phyloP scores from a whole-genome alignment of 2,888 invertebrate species.

The Orchesellides sinensis region DNA sequence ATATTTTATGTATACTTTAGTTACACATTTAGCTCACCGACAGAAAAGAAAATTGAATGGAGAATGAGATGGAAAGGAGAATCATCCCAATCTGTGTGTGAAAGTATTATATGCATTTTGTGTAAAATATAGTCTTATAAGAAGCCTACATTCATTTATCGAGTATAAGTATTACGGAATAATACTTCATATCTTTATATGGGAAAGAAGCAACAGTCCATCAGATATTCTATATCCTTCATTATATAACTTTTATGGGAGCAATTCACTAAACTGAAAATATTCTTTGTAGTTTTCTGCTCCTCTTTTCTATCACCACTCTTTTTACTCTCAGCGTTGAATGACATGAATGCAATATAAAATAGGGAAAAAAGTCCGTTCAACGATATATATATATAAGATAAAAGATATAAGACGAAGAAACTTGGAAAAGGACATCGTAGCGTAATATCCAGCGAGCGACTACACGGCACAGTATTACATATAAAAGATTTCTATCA shows the following conservation, averaged over 20 bases:
- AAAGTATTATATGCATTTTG: constrained; percentile 4
- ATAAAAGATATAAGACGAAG: background rate
- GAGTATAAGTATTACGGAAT: too few relatives aligned
- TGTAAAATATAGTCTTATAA: too few relatives aligned
- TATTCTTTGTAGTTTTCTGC: constrained; percentile 32
- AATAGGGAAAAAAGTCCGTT: constrained; percentile 54
- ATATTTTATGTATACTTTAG: too few relatives aligned
- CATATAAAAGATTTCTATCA: constrained; percentile 30
- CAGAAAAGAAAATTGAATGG: constrained; percentile 9
- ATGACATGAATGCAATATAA: constrained; percentile 42
- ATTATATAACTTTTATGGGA: constrained; percentile 36
- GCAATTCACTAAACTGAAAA: constrained; percentile 55
- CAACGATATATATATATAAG: background rate
- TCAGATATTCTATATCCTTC: constrained; percentile 35
- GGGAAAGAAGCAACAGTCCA: constrained; percentile 63
- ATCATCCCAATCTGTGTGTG: constrained; percentile 8
- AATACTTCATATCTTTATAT: too few relatives aligned
- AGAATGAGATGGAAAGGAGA: constrained; percentile 17
- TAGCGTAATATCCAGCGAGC: too few relatives aligned
- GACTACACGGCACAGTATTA: too few relatives aligned
- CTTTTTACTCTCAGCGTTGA: background rate
- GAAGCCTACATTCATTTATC: too few relatives aligned
- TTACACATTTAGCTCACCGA: background rate
- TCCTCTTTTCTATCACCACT: background rate
- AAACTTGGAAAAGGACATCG: constrained; percentile 24